phyloP scores from a whole-genome alignment of 2,888 invertebrate genomes.

The Apodemia mormo region DNA sequence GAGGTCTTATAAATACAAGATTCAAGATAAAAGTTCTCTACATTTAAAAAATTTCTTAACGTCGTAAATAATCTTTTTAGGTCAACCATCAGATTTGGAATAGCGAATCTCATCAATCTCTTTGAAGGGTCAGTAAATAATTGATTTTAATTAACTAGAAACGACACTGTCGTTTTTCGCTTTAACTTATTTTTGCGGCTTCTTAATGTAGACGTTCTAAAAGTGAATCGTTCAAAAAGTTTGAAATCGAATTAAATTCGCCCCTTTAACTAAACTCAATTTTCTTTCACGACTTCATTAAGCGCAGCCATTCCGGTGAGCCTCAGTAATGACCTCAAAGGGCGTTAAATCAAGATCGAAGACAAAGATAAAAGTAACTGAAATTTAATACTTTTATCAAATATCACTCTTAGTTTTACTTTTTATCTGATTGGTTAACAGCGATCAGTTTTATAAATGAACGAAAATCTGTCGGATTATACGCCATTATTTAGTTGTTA shows the following conservation, averaged over 20 bases:
- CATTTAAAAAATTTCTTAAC: background rate
- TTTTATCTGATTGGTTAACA: conserved; percentile 52
- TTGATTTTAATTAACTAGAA: conserved; percentile 74
- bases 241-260: conserved; percentile 79
- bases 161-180: conserved; percentile 68
- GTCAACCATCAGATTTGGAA: conserved; percentile 9
- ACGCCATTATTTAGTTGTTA: too few species aligned
- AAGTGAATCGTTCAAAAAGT: conserved; percentile 76
- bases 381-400: conserved; percentile 74
- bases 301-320: conserved; percentile 76
- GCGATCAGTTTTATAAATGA: conserved; percentile 39
- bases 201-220: conserved; percentile 61
- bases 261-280: conserved; percentile 80
- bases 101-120: conserved; percentile 33
- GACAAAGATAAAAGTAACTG: conserved; percentile 71
- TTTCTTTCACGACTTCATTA: conserved; percentile 80
- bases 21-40: background rate
- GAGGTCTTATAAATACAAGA: background rate
- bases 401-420: conserved; percentile 56
- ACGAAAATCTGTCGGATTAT: too few species aligned
- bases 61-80: background rate
- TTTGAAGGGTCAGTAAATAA: conserved; percentile 66
- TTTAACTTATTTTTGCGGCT: conserved; percentile 66
- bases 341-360: conserved; percentile 79
- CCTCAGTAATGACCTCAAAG: conserved; percentile 78